Evolutionary conservation across 2,888 invertebrate species (phyloP).

Genomic region (Alloscopus bannaensis): DNA sequence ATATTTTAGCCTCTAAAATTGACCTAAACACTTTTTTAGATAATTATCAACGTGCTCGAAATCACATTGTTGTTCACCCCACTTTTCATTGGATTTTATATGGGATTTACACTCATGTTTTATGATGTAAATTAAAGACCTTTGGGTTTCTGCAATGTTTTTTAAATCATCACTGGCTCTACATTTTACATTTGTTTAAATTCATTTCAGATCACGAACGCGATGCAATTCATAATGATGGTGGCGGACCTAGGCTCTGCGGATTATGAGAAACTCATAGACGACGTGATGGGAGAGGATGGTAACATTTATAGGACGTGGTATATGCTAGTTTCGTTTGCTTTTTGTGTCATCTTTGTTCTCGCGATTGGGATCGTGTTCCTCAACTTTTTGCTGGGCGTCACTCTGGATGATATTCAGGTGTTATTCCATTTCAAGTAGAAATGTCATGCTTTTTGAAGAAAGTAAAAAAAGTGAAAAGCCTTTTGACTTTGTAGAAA

Average conservation of each 20-base stretch:
- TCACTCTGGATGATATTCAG: constrained; percentile 61
- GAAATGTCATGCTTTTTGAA: background rate
- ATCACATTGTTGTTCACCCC: constrained; percentile 61
- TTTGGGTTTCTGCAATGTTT: background rate
- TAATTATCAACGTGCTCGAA: constrained; percentile 57
- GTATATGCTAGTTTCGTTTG: constrained; percentile 38
- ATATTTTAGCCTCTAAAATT: background rate
- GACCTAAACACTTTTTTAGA: constrained; percentile 24
- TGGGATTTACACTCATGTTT: constrained; percentile 65
- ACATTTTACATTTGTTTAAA: too few species aligned
- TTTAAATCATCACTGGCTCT: too few species aligned
- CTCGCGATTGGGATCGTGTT: constrained; percentile 61
- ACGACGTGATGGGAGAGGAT: constrained; percentile 22
- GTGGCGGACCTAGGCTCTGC: constrained; percentile 51
- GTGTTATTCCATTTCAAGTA: constrained; percentile 35
- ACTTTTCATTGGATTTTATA: constrained; percentile 59
- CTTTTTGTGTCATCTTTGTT: constrained; percentile 53
- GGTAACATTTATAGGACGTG: too few species aligned
- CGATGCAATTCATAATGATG: constrained; percentile 62
- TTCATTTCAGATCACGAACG: constrained; percentile 42
- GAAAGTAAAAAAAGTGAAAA: background rate
- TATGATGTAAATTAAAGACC: constrained; percentile 38
- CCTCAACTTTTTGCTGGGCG: constrained; percentile 63
- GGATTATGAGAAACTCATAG: constrained; percentile 46
- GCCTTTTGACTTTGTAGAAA: constrained; percentile 31